Conservation (phyloP, 1,140 invertebrate species). For the Diplogasteroides magnus region DNA sequence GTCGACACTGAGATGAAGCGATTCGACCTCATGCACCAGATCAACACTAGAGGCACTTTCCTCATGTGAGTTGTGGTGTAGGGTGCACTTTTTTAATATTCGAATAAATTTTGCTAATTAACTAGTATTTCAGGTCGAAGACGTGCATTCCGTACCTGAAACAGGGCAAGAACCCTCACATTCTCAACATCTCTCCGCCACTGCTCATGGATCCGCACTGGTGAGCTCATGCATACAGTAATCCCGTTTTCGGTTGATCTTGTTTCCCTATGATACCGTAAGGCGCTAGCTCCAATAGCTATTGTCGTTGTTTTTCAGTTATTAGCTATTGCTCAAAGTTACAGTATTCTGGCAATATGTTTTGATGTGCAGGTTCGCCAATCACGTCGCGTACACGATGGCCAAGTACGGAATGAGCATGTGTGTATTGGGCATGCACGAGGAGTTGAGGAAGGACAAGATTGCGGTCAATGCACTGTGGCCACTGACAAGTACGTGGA, state of each 20-base stretch:
- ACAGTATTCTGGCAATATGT: neutral
- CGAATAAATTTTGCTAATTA: constrained; percentile 12
- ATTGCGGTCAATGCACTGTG: constrained; percentile 93
- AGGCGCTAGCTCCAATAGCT: too few relatives aligned
- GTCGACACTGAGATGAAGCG: constrained; percentile 37
- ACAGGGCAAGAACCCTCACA: constrained; percentile 85
- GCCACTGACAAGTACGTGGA: constrained; percentile 62
- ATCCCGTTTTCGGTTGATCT: too few relatives aligned
- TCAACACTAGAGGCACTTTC: constrained; percentile 58
- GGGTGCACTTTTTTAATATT: neutral
- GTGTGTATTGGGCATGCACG: constrained; percentile 88
- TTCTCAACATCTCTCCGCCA: constrained; percentile 90
- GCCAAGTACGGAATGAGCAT: constrained; percentile 94
- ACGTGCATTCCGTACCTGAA: constrained; percentile 80
- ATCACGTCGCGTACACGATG: constrained; percentile 93
- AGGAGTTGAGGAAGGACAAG: constrained; percentile 75
- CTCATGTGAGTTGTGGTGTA: constrained; percentile 22
- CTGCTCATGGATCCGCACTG: constrained; percentile 73
- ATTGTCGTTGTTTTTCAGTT: too few relatives aligned
- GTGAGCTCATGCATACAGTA: too few relatives aligned
- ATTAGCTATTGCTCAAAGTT: neutral
- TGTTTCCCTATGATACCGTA: too few relatives aligned
- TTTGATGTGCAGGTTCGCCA: constrained; percentile 72
- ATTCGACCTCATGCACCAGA: constrained; percentile 58
- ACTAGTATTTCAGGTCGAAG: constrained; percentile 76